Percentiles rank a stretch among this genome's conserved stretches.
These are phyloP conservation scores for Andrena hattorfiana DNA, from an alignment of 2,888 invertebrate genomes.

Conservation along the genomic window DNA sequence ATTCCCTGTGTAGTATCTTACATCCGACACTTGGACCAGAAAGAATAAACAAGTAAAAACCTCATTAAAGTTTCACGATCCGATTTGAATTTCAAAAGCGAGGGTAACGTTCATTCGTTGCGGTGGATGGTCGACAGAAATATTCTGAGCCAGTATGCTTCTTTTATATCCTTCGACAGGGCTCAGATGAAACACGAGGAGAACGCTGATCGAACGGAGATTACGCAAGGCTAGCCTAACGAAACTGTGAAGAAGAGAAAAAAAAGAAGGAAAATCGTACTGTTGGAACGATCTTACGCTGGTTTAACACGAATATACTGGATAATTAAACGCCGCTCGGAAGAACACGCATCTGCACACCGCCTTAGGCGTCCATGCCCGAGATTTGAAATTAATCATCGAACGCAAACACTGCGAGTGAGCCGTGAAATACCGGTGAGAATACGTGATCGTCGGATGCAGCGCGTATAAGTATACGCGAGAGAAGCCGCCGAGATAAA, in stretches of 20 bases:
- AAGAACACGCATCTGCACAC: neutral
- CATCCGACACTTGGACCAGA: too few species aligned
- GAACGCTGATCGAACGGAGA: neutral
- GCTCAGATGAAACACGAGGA: neutral
- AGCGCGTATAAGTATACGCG: neutral
- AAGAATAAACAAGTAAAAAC: neutral
- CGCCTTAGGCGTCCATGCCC: neutral
- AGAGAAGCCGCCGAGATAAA: neutral
- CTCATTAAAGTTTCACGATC: conserved; percentile 33
- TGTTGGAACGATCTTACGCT: neutral
- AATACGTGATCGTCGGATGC: neutral
- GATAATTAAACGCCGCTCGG: conserved; percentile 13
- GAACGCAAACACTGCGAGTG: neutral
- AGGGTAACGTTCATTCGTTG: neutral
- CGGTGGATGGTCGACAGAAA: neutral
- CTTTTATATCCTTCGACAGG: neutral
- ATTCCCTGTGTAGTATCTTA: too few species aligned
- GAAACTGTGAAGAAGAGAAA: neutral
- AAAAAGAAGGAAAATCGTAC: too few species aligned
- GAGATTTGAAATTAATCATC: conserved; percentile 25
- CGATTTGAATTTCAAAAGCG: conserved; percentile 8
- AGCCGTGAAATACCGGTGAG: conserved; percentile 10
- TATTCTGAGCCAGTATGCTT: neutral
- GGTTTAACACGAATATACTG: neutral
- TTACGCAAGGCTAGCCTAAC: neutral